Conservation (phyloP, 2,888 invertebrate genomes). For the Amblyjoppa proteus region DNA sequence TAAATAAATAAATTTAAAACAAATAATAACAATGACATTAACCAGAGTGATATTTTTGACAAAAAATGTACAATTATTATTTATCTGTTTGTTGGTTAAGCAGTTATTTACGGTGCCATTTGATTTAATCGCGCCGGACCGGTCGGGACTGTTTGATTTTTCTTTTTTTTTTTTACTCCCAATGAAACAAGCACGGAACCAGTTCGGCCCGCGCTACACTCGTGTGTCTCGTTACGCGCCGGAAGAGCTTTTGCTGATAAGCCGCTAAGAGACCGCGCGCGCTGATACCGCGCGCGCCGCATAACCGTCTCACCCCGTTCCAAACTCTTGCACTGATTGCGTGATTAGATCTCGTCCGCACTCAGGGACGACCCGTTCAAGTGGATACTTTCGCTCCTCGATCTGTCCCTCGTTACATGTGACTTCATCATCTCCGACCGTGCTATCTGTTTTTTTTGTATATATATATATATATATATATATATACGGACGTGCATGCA, state of each 20-base stretch:
- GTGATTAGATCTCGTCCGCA: conserved; percentile 61
- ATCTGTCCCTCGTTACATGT: conserved; percentile 59
- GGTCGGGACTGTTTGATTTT: background rate
- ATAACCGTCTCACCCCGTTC: conserved; percentile 34
- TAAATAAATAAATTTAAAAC: too few species aligned
- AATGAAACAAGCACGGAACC: conserved; percentile 50
- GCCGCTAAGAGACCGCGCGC: conserved; percentile 53
- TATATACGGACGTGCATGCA: background rate
- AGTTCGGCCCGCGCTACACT: conserved; percentile 11
- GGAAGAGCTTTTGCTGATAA: conserved; percentile 66
- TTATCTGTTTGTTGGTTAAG: background rate
- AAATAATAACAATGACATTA: too few species aligned
- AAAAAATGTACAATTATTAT: background rate
- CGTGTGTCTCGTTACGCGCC: conserved; percentile 60
- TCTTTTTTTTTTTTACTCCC: background rate
- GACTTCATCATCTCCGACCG: conserved; percentile 36
- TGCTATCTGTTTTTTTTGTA: background rate
- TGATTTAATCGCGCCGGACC: background rate
- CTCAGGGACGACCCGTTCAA: conserved; percentile 46
- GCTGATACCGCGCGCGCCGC: conserved; percentile 41
- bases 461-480: background rate
- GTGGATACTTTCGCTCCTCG: conserved; percentile 53
- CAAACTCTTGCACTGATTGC: conserved; percentile 56
- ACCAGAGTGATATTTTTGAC: too few species aligned
- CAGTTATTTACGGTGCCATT: too few species aligned